A percentile compares a stretch with the other conserved stretches of the same genome.
phyloP scores from a whole-genome alignment of 2,797 vertebrate genomes.

The Oreochromis grahami region DNA sequence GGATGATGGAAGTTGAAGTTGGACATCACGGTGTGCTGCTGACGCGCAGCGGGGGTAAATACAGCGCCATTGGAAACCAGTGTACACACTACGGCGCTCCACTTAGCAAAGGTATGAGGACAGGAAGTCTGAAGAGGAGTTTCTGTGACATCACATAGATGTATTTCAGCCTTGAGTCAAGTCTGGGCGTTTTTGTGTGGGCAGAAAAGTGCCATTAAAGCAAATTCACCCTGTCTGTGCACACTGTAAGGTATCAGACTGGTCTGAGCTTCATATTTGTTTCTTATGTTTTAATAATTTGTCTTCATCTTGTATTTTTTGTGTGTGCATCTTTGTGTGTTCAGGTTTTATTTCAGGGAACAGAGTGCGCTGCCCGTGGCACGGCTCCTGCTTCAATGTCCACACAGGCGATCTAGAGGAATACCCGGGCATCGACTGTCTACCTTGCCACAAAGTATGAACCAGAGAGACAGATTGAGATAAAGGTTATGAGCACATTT shows the following conservation, averaged over 20 bases:
- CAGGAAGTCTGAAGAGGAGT: not conserved
- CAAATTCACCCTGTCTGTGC: not conserved
- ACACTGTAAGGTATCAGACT: not conserved
- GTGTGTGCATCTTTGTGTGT: not conserved
- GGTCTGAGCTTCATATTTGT: not conserved
- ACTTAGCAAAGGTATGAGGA: conserved; percentile 78
- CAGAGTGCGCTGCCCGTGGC: conserved; percentile 85
- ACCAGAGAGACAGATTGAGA: not conserved
- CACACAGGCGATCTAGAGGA: conserved; percentile 86
- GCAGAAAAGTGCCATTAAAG: not conserved
- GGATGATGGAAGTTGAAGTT: conserved; percentile 82
- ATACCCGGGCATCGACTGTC: conserved; percentile 80
- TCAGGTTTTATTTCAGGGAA: conserved; percentile 72
- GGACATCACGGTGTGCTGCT: conserved; percentile 75
- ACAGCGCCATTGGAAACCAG: conserved; percentile 78
- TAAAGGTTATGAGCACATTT: not conserved
- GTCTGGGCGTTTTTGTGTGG: not conserved
- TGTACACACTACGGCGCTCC: conserved; percentile 83
- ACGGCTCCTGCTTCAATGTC: conserved; percentile 82
- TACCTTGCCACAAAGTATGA: conserved; percentile 80
- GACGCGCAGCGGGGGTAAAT: conserved; percentile 69
- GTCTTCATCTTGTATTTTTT: not conserved
- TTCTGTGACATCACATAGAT: not conserved
- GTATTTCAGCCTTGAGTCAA: not conserved
- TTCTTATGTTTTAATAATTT: not conserved